A percentile compares a stretch with the other conserved stretches of the same genome.
Conservation (phyloP, 2,113 vertebrate species). For the Amazona guildingii region DNA sequence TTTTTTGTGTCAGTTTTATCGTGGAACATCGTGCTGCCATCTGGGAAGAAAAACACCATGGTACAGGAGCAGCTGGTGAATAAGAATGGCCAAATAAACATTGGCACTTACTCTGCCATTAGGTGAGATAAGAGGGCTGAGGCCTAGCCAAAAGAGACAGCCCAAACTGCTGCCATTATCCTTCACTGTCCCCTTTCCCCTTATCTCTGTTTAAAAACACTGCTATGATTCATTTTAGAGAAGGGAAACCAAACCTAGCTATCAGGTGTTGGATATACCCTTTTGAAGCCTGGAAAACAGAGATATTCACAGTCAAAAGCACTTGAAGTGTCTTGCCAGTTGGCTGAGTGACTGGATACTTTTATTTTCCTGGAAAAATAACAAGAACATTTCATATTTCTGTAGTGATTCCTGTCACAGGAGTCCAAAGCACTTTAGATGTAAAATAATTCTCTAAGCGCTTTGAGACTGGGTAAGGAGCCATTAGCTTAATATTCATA, state of each 20-base stretch:
- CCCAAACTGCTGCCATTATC: conserved; percentile 54
- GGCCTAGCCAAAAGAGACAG: conserved; percentile 63
- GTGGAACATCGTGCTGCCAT: conserved; percentile 80
- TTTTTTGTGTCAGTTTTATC: conserved; percentile 81
- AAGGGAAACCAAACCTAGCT: conserved; percentile 42
- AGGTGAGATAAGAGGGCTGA: conserved; percentile 78
- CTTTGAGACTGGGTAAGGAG: neutral
- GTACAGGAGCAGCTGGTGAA: conserved; percentile 79
- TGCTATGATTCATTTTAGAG: conserved; percentile 58
- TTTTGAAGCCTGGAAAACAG: conserved; percentile 36
- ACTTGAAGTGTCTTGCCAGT: neutral
- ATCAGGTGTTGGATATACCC: conserved; percentile 33
- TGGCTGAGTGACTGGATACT: neutral
- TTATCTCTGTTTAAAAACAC: conserved; percentile 70
- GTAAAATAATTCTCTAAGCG: neutral
- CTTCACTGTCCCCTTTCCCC: conserved; percentile 42
- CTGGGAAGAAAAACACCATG: conserved; percentile 80
- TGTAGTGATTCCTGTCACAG: neutral
- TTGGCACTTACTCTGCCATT: conserved; percentile 75
- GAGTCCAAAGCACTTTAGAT: neutral
- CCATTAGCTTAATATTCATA: neutral
- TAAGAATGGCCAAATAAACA: conserved; percentile 81
- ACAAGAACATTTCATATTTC: conserved; percentile 32
- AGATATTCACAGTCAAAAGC: conserved; percentile 44
- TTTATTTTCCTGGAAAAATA: conserved; percentile 28